Base-by-base conservation (phyloP, 2,797 vertebrate species). In the Pseudomugil tenellus region DNA sequence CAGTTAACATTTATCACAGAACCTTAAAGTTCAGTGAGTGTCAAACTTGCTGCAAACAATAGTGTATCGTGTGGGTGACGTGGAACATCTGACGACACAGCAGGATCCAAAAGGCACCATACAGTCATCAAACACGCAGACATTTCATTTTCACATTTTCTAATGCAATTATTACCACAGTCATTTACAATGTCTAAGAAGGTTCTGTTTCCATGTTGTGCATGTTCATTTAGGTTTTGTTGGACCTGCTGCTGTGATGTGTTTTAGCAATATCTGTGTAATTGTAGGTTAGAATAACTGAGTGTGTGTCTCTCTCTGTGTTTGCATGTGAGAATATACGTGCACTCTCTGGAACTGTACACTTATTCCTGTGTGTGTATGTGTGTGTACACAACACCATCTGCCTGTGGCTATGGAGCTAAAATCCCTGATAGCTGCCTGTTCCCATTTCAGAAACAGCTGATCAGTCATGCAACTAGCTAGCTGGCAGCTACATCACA, bases 391-490 rank as follows among this genome's bases (percentile, higher is more conserved):
- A 87, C 66, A 81, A 84, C 75, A 87, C 92, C 90, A 92, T 93
- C 90, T 93, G 92, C 82, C 72, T 88, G 88, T 74, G 79, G 77
- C 74, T 81, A 67, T 76, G 68, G 70, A 90, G 80, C 84, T 86
- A 77, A 89, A 90, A 81, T 91, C 82, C 86, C 90, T 80, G 86
- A 87, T 89, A 90, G 83, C 81, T 73, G 82, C 67, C 72, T 70
- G 76, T 89, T 86, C 82, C 77, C 70, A 64, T 88, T 91, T 89
- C 78, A 74, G 77, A 83, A 92, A 89, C 89, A 91, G 86, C 86
- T 91, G 90, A 92, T 92, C 90, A 89, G 85, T 91, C 86, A 80
- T 90, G 88, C 85, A 87, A 85, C 76, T 83, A 72, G 77, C 72
- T 72, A 70, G 78, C 83, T 90, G 91, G 89, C 85, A 85, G 80